These are phyloP conservation scores for Andrena haemorrhoa DNA, from an alignment of 2,888 invertebrate genomes.

Conservation along the genomic window DNA sequence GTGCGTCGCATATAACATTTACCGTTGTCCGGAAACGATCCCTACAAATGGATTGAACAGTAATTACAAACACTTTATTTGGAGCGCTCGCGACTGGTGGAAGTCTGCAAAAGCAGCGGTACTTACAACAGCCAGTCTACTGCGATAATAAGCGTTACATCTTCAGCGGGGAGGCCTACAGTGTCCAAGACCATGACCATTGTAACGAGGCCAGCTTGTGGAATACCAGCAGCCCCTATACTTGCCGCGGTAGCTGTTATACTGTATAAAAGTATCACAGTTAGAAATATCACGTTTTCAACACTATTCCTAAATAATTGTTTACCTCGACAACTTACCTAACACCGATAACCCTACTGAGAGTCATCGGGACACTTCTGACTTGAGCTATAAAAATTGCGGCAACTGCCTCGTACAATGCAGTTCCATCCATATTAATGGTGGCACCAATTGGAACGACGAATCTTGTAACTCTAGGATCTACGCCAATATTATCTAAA, in stretches of 20 bases:
- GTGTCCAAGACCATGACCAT: conserved; percentile 91
- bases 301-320: no score
- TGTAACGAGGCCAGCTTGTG: conserved; percentile 92
- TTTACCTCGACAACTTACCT: conserved; percentile 86
- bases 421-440: conserved; percentile 94
- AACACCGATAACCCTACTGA: conserved; percentile 90
- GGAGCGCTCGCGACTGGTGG: background rate
- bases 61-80: background rate
- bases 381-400: conserved; percentile 94
- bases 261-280: conserved; percentile 83
- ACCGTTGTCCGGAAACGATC: conserved; percentile 95
- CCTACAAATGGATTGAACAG: conserved; percentile 84
- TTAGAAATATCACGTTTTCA: no score
- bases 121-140: conserved; percentile 91
- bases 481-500: conserved; percentile 89
- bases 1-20: conserved; percentile 97
- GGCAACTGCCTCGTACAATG: conserved; percentile 93
- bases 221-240: conserved; percentile 93
- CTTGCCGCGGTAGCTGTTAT: conserved; percentile 93
- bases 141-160: conserved; percentile 89
- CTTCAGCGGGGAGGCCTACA: conserved; percentile 89
- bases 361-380: conserved; percentile 85
- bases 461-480: conserved; percentile 90
- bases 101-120: background rate
- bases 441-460: conserved; percentile 93